phyloP scores from a whole-genome alignment of 2,888 invertebrate genomes.

The Tanypteryx hageni region DNA sequence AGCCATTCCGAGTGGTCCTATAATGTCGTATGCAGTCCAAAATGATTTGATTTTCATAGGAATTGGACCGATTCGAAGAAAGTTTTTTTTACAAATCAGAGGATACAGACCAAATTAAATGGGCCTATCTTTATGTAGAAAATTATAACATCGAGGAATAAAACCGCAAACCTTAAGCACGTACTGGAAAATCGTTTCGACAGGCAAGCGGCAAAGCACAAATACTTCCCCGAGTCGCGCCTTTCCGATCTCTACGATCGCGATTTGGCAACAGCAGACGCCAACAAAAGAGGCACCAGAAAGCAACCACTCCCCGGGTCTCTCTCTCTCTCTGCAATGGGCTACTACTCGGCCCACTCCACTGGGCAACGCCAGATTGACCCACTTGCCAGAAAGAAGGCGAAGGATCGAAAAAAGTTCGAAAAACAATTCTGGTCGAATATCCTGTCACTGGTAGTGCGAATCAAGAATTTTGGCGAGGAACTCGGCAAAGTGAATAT shows the following conservation, averaged over 20 bases:
- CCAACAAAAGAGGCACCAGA: not conserved
- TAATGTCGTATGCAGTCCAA: no score
- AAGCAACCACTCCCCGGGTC: not conserved
- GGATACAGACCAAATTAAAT: no score
- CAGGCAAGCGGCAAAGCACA: not conserved
- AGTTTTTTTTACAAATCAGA: no score
- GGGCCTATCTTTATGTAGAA: no score
- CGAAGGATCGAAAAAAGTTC: not conserved
- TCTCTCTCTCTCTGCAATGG: not conserved
- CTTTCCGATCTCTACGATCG: not conserved
- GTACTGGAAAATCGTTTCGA: not conserved
- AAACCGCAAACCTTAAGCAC: not conserved
- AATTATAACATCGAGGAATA: no score
- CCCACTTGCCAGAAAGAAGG: not conserved
- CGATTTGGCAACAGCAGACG: not conserved
- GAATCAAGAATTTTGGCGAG: no score
- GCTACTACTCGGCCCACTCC: not conserved
- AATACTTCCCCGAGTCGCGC: not conserved
- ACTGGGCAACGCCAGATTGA: not conserved
- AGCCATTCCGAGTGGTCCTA: no score
- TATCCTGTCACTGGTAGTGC: not conserved
- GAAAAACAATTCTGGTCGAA: not conserved
- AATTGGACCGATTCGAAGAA: no score
- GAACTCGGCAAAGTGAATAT: no score
- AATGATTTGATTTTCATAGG: no score